phyloP scores from a whole-genome alignment of 92 coral and sea anemone species.

The Diadumene lineata region DNA sequence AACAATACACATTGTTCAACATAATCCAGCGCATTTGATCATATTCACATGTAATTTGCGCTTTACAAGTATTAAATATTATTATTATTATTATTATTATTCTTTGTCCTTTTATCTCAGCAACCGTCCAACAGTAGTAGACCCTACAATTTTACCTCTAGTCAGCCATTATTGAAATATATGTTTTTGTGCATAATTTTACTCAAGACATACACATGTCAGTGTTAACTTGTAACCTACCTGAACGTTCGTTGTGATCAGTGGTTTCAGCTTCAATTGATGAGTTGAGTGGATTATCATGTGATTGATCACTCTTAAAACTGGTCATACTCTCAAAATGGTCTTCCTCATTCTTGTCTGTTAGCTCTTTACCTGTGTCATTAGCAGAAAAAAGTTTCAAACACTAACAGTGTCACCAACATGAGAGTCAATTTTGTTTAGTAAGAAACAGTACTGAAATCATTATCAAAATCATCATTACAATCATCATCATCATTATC shows the following conservation, averaged over 20 bases:
- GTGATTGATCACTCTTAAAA: conserved; percentile 42
- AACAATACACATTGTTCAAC: too few relatives aligned
- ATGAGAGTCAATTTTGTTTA: not conserved
- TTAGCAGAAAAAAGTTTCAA: not conserved
- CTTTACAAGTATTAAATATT: too few relatives aligned
- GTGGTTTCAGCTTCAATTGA: conserved; percentile 4
- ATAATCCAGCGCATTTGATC: too few relatives aligned
- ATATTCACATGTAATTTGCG: too few relatives aligned
- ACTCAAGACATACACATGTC: too few relatives aligned
- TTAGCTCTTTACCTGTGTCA: conserved; percentile 9
- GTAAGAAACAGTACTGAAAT: not conserved
- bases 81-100: too few relatives aligned
- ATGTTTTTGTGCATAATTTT: too few relatives aligned
- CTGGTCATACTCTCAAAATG: conserved; percentile 45
- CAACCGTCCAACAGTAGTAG: too few relatives aligned
- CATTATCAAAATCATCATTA: not conserved
- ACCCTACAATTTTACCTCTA: too few relatives aligned
- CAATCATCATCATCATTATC: not conserved
- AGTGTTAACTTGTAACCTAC: not conserved
- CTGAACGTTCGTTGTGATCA: conserved; percentile 57
- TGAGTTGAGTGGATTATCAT: conserved; percentile 24
- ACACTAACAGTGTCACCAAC: not conserved
- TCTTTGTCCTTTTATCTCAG: too few relatives aligned
- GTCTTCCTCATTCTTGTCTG: not conserved
- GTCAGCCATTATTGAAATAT: too few relatives aligned